A percentile compares a stretch with the other conserved stretches of the same genome.
phyloP scores from a whole-genome alignment of 1,140 invertebrate genomes.

The Drosophila subobscura region DNA sequence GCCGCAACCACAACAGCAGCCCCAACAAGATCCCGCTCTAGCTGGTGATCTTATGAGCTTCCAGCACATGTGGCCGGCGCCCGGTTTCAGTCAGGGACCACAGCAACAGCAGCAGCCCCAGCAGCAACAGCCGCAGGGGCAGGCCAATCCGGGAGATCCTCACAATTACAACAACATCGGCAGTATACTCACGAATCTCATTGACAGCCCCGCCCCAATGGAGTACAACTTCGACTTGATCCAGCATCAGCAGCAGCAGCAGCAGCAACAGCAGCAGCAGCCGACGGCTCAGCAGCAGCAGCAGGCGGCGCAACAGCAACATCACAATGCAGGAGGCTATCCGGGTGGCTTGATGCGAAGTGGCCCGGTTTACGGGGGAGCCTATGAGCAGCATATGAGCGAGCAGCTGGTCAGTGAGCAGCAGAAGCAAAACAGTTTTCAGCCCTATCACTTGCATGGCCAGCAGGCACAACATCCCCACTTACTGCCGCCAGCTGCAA shows the following conservation, averaged over 20 bases:
- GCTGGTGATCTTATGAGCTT: conserved; percentile 72
- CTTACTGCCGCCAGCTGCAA: conserved; percentile 66
- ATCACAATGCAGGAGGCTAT: conserved; percentile 58
- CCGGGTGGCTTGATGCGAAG: conserved; percentile 61
- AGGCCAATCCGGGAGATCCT: conserved; percentile 60
- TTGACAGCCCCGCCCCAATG: conserved; percentile 77
- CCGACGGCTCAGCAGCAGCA: conserved; percentile 62
- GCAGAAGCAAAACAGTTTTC: conserved; percentile 81
- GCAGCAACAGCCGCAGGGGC: conserved; percentile 60
- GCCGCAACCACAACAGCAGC: conserved; percentile 57
- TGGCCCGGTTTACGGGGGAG: conserved; percentile 62
- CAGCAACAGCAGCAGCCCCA: conserved; percentile 51
- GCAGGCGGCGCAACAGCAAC: conserved; percentile 60
- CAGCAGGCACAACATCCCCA: conserved; percentile 58
- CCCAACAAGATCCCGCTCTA: conserved; percentile 63
- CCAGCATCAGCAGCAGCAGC: conserved; percentile 64
- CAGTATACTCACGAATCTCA: conserved; percentile 83
- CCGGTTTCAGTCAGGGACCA: conserved; percentile 34
- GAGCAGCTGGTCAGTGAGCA: conserved; percentile 73
- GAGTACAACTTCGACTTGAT: conserved; percentile 81
- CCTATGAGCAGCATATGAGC: conserved; percentile 69
- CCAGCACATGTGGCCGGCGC: conserved; percentile 77
- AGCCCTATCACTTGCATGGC: conserved; percentile 73
- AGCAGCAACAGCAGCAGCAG: conserved; percentile 61
- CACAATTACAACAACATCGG: conserved; percentile 83